These are phyloP conservation scores for Manis crassicaudata DNA, from an alignment of 2,797 vertebrate genomes.

Conservation along the genomic window DNA sequence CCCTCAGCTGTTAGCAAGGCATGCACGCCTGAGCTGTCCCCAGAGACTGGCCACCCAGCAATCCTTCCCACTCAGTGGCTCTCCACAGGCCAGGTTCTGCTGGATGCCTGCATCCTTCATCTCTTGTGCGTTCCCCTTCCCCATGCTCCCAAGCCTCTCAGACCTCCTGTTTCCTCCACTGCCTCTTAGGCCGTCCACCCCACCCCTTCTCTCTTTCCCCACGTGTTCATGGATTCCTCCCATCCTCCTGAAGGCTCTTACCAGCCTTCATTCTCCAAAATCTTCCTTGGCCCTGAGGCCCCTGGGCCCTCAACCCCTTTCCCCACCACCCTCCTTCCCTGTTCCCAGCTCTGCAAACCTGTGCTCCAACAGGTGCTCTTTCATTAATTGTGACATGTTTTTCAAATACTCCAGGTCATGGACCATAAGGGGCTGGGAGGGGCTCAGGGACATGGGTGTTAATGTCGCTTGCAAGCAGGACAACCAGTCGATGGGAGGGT, in stretches of 20 bases:
- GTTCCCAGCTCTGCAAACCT: constrained; percentile 59
- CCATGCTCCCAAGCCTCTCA: not conserved
- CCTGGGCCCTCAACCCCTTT: not conserved
- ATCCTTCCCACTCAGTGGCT: not conserved
- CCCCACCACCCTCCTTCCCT: not conserved
- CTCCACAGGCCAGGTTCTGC: not conserved
- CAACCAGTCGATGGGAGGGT: constrained; percentile 93
- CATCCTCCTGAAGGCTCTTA: not conserved
- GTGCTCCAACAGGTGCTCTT: constrained; percentile 61
- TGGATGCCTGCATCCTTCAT: not conserved
- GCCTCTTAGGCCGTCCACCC: not conserved
- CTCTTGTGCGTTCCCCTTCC: not conserved
- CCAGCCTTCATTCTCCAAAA: not conserved
- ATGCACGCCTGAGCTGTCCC: no score
- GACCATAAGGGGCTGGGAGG: constrained; percentile 89
- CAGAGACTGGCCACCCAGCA: not conserved
- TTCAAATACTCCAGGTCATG: constrained; percentile 93
- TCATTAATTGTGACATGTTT: constrained; percentile 89
- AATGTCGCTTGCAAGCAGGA: constrained; percentile 90
- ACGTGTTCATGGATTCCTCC: fast-evolving
- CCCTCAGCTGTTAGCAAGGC: not conserved
- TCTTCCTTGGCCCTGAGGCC: not conserved
- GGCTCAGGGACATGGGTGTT: constrained; percentile 85
- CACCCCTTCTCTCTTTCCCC: not conserved
- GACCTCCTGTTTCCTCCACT: not conserved